Evolutionary conservation across 2,888 invertebrate species (phyloP), one percentile per base, ranked within the genome.

Genomic region (Allolobophora icterica): DNA sequence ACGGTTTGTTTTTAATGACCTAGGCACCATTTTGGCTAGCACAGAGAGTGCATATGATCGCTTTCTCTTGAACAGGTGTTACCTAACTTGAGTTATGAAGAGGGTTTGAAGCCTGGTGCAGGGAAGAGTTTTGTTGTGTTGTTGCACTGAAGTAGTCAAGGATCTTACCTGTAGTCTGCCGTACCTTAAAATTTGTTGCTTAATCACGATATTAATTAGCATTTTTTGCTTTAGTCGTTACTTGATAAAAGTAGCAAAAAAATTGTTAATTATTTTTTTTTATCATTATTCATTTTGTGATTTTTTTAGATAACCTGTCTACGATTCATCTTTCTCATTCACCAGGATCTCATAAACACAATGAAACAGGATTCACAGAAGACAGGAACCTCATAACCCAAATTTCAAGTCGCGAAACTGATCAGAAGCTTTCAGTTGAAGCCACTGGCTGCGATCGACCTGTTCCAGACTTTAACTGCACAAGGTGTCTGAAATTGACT

Each of bases 261-360:
- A 52, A 52, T 11, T 11, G 13, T 38, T 38, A 38, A 38, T 38
- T 83, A 83, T 83, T 83, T 83, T 11, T 83, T 30, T 83, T 5
- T 33, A n/a, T 11, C 15, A 83, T 17, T 17, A 84, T 84, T 33
- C 19, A 24, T 87, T 33, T 87, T 35, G 8, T 35, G 17, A 35
- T 87, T 87, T 34, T 5, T 87, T 35, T 96, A 97, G 97, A 97
- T 99, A 94, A 97, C 98, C 38, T 98, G 98, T 91, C 96, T 99
- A 89, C 97, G 98, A 92, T 99, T 99, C 96, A 97, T 98, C 93
- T 99, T 99, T 95, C 96, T 98, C 92, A 97, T 99, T 92, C 98
- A 99, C 95, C 97, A 98, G 95, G 98, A 98, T 94, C 96, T 99
- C 90, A 98, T 98, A 93, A 97, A 97, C 94, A 97, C 97, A 84